phyloP scores from a whole-genome alignment of 2,797 vertebrate species.

The Pampus argenteus region DNA sequence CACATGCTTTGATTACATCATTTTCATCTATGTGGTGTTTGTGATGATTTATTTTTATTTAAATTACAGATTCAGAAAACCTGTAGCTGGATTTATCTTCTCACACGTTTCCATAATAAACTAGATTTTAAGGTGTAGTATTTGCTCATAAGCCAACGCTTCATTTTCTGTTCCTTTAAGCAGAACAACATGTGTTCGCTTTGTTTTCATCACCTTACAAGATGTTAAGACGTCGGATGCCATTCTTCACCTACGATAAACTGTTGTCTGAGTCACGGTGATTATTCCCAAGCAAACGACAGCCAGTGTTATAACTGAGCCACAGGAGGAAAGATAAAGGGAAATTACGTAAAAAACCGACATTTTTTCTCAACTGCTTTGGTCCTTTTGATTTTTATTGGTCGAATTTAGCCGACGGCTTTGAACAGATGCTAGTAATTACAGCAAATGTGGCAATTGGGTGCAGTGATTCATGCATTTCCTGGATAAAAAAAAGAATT shows the following conservation, averaged over 20 bases:
- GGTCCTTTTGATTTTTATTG: slow-evolving; percentile 53
- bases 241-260: slow-evolving; percentile 27
- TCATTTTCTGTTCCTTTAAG: slow-evolving; percentile 20
- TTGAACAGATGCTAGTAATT: slow-evolving; percentile 68
- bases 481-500: slow-evolving; percentile 33
- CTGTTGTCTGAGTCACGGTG: slow-evolving; percentile 46
- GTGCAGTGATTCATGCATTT: slow-evolving; percentile 65
- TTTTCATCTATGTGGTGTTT: slow-evolving; percentile 39
- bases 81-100: not conserved
- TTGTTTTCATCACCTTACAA: slow-evolving; percentile 18
- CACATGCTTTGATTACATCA: slow-evolving; percentile 51
- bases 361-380: slow-evolving; percentile 36
- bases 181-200: slow-evolving; percentile 18
- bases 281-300: slow-evolving; percentile 27
- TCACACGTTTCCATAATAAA: slow-evolving; percentile 1
- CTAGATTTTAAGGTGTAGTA: not conserved
- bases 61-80: slow-evolving; percentile 13
- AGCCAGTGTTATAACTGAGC: slow-evolving; percentile 26
- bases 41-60: slow-evolving; percentile 43
- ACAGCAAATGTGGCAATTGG: slow-evolving; percentile 30
- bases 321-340: slow-evolving; percentile 33
- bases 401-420: slow-evolving; percentile 38
- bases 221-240: slow-evolving; percentile 20
- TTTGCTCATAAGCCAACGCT: not conserved
- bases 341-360: slow-evolving; percentile 50